Base-by-base conservation (phyloP, 2,797 vertebrate species). In the Cossypha heuglini region DNA sequence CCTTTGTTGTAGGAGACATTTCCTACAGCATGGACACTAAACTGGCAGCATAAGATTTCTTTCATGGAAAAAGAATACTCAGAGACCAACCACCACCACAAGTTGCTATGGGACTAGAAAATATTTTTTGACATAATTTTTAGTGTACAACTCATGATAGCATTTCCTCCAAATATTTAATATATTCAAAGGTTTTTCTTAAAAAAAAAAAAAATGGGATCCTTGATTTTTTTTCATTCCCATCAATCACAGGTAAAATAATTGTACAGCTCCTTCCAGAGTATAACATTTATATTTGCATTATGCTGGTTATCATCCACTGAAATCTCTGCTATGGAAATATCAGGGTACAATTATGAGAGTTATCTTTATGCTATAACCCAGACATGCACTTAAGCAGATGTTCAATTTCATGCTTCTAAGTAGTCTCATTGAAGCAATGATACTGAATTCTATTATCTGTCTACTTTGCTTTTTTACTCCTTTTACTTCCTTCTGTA, bases 321-420 rank as follows among this genome's bases (percentile, higher is more conserved):
- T 92, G 48, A 89, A 28, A 84, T 94, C 76, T 93, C 62, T 81
- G 29, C 73, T 79, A 29, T 45, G 67, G 73, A 95, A 95, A 81
- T 91, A 95, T 69, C 86, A 84, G 71, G 66, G 51, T 86, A 76
- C 76, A 92, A 90, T 96, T 93, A 95, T 62, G 79, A 94, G 78
- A 75, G 83, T 58, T 90, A 93, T 96, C 91, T 95, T 84, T 78
- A 52, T 84, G 93, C 62, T 88, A 26, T 72, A 97, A 88, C 77
- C 45, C 77, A 95, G 92, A 95, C 93, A 79, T 63, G 69, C 67
- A 96, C 88, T 93, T 93, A 86, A 93, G 95, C 86, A 92, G 93
- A 93, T 95, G 92, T 92, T 95, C 93, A 79, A 93, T 93, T 95
- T 88, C 83, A 88, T 90, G 83, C 55, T 69, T 90, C 84, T 95